Evolutionary conservation across 35 echinoderm and acorn worm genomes (phyloP).

Genomic region (Ophioderma brevispina): DNA sequence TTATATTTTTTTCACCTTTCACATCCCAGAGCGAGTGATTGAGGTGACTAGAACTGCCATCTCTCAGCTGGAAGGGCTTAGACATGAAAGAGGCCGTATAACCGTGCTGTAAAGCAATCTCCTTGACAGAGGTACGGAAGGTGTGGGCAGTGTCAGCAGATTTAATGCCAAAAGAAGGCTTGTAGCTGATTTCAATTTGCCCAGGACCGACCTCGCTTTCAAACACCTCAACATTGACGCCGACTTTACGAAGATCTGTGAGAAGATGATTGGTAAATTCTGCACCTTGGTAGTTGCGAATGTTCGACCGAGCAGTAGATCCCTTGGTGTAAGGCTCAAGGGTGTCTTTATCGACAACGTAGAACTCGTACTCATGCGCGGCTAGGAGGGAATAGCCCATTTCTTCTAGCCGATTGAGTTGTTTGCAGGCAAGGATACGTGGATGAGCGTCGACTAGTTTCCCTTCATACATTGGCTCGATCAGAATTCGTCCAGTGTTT

Average conservation of each 20-base stretch:
- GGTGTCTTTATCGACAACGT: conserved; percentile 52
- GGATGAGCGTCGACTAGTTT: conserved; percentile 18
- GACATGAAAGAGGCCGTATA: conserved; percentile 76
- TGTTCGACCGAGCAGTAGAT: conserved; percentile 31
- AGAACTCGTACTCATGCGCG: too few relatives aligned
- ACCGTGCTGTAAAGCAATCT: conserved; percentile 62
- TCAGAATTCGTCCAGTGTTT: conserved; percentile 56
- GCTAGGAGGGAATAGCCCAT: too few relatives aligned
- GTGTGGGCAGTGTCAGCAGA: too few relatives aligned
- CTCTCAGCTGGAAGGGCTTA: conserved; percentile 29
- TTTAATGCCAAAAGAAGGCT: conserved; percentile 61
- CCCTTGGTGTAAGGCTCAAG: conserved; percentile 45
- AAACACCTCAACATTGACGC: conserved; percentile 53
- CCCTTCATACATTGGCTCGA: conserved; percentile 16
- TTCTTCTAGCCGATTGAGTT: conserved; percentile 47
- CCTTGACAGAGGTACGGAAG: conserved; percentile 70
- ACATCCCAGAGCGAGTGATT: conserved; percentile 69
- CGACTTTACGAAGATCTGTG: conserved; percentile 17
- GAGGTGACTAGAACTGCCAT: conserved; percentile 55
- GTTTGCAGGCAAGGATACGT: conserved; percentile 53
- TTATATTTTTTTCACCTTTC: conserved; percentile 14
- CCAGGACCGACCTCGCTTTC: conserved; percentile 48
- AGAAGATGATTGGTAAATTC: conserved; percentile 43
- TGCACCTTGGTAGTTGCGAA: conserved; percentile 52
- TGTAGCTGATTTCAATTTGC: conserved; percentile 64